Evolutionary conservation across 2,888 invertebrate species (phyloP), one percentile per base, ranked within the genome.

Genomic region (Carcina quercana): DNA sequence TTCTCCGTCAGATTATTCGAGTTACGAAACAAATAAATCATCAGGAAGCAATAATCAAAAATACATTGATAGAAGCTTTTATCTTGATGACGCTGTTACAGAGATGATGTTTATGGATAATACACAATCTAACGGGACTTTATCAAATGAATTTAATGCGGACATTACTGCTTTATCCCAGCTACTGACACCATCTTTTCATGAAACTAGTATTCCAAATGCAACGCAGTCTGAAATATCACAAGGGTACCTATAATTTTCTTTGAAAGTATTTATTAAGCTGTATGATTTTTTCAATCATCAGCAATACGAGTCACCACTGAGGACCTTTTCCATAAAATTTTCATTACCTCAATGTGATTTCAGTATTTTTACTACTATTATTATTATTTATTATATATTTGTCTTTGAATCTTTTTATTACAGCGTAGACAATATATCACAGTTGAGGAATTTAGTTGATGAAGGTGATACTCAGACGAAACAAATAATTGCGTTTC

Each of bases 41-140:
- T 7, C 25, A 13, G 8, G 14, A 19, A n/a, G 54, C 55, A 0
- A 52, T 35, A 25, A 21, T 25, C 54, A 57, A 34, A 70, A 73
- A 37, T 69, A 59, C 28, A 50, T 59, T n/a, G 61, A 70, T 32
- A 59, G 59, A 28, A 72, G 62, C 44, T 72, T 63, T 38, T 73
- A 68, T 39, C 54, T 76, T 39, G 76, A 79, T 31, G 68, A 78
- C 7, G 50, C 72, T 2, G 68, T 64, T 28, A 71, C 78, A 1
- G 72, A 74, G 50, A 58, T 76, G 37, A 68, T 65, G 64, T 61
- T 60, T 30, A 45, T 64, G 63, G 22, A 58, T 46, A 41, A 64
- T 60, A 38, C 43, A 45, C 26, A 50, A 50, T 64, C 67, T 3
- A 48, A 53, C 1, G 59, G 68, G 3, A 58, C 65, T 2, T 67